Evolutionary conservation across 2,888 invertebrate genomes (phyloP).

Genomic region (Oxytorus armatus): DNA sequence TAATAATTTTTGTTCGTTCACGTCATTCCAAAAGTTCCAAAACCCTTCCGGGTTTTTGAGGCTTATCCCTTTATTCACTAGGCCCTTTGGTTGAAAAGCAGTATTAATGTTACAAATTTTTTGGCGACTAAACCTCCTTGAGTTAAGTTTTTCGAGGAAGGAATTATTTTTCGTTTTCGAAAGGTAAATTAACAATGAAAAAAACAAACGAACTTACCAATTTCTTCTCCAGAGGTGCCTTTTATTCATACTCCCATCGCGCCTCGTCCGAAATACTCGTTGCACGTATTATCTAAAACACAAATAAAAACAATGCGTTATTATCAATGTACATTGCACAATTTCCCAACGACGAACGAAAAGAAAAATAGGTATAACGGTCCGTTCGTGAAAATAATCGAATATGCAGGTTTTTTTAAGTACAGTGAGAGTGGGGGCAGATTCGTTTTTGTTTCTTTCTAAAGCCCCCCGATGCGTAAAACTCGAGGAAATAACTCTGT

Average conservation of each 20-base stretch:
- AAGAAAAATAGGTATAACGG: neutral
- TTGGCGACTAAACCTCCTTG: too few species aligned
- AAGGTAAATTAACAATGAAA: neutral
- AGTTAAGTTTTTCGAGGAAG: neutral
- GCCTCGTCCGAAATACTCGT: neutral
- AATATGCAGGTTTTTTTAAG: neutral
- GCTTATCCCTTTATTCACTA: too few species aligned
- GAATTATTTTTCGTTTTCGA: neutral
- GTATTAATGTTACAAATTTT: too few species aligned
- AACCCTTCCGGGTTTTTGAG: too few species aligned
- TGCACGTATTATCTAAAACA: slow-evolving; percentile 26
- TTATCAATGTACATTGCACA: neutral
- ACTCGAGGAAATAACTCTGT: slow-evolving; percentile 5
- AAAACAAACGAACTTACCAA: slow-evolving; percentile 17
- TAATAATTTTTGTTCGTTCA: too few species aligned
- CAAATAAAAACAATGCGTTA: neutral
- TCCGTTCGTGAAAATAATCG: neutral
- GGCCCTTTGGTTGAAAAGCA: too few species aligned
- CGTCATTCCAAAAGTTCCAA: too few species aligned
- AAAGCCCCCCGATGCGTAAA: neutral
- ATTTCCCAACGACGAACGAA: neutral
- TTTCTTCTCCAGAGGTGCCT: neutral
- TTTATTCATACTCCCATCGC: slow-evolving; percentile 4
- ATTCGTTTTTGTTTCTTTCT: neutral
- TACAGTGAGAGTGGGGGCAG: neutral